Evolutionary conservation across 2,888 invertebrate species (phyloP), one percentile per base, ranked within the genome.

Genomic region (Aspidiotus rigidus): DNA sequence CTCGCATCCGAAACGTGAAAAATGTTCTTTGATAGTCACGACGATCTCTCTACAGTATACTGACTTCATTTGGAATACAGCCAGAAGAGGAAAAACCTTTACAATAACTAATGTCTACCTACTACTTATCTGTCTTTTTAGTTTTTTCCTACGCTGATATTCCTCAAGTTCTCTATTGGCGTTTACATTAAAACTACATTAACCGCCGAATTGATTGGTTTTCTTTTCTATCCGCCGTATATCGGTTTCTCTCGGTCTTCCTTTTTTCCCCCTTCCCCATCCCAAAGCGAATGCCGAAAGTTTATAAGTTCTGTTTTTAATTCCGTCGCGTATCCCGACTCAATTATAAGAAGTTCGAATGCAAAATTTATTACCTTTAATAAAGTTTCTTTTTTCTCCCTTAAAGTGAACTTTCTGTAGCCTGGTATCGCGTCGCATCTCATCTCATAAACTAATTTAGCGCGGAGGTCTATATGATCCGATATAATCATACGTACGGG

Each of bases 101-200:
- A 66, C 66, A 66, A 66, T 66, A 66, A 66, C 66, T 66, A 66
- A 66, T 66, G 66, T 66, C 57, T 66, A 66, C 66, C 66, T 66
- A 66, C 66, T 59, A 66, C 66, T 66, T 66, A 66, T 66, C 66
- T 66, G 66, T 66, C 57, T 66, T 66, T 42, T 56, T 66, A 42
- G 39, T 13, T 28, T 59, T 59, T 59, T 11, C 59, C 17, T 10
- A 10, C 13, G 66, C 57, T 44, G 56, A 66, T 59, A 66, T 66
- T 59, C 57, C 42, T 66, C 57, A 42, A 66, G 57, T 66, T 28
- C 28, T 66, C 57, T 39, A 66, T 66, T 66, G 66, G 66, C 66
- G 66, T 66, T 66, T 66, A 66, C 66, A 66, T 66, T 57, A 66
- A 66, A 66, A 66, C 44, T 59, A 66, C 66, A 66, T 66, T 66